Evolutionary conservation across 2,797 vertebrate species (phyloP).

Genomic region (Moxostoma hubbsi): DNA sequence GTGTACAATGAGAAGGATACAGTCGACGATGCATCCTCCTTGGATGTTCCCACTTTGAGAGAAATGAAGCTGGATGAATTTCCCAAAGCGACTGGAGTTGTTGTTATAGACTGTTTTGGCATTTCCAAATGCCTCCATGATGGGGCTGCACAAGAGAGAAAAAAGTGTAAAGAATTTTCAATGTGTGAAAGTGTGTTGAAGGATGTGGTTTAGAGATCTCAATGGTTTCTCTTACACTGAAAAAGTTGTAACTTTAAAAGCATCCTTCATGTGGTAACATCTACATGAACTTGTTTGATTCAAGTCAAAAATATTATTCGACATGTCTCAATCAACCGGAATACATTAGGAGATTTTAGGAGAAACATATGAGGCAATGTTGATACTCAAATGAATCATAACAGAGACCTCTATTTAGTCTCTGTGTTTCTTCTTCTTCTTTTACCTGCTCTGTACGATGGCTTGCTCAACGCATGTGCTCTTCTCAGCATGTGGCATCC

Average conservation of each 20-base stretch:
- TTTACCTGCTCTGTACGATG: conserved; percentile 92
- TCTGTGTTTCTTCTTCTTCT: neutral
- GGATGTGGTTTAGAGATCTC: too few relatives aligned
- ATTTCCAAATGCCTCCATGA: conserved; percentile 94
- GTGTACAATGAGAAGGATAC: conserved; percentile 82
- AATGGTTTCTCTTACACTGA: too few relatives aligned
- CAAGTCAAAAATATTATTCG: too few relatives aligned
- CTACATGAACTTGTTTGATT: too few relatives aligned
- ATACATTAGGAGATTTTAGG: neutral
- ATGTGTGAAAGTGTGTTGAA: too few relatives aligned
- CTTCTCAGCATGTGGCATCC: conserved; percentile 77
- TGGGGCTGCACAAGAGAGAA: conserved; percentile 77
- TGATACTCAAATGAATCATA: neutral
- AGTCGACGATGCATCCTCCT: conserved; percentile 90
- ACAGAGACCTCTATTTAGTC: too few relatives aligned
- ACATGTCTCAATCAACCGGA: too few relatives aligned
- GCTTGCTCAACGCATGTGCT: conserved; percentile 87
- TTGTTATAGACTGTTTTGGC: conserved; percentile 96
- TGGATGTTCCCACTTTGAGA: conserved; percentile 91
- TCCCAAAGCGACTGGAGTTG: conserved; percentile 95
- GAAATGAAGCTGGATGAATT: conserved; percentile 95
- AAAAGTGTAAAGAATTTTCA: neutral
- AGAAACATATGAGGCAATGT: neutral
- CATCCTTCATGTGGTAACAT: too few relatives aligned
- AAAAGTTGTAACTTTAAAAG: too few relatives aligned